Evolutionary conservation across 2,797 vertebrate genomes (phyloP), one percentile per base, ranked within the genome.

Genomic region (Ammospiza maritima): DNA sequence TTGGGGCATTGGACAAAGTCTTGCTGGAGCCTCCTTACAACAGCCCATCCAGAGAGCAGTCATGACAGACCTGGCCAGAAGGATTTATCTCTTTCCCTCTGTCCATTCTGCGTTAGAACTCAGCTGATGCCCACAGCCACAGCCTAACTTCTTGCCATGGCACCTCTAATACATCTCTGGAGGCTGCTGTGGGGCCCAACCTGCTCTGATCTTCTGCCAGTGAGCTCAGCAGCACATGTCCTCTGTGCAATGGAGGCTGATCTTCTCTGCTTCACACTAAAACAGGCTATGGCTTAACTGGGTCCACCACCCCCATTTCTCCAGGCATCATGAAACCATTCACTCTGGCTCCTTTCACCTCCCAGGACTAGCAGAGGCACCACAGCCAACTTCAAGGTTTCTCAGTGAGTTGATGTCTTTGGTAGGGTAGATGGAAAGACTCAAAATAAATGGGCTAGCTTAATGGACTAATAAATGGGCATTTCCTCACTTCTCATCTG

Each of bases 401-500:
- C 79, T 76, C 26, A 77, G 53, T 53, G 64, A 61, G 44, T 45
- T 65, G 65, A 57, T 88, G 48, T 51, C 48, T 76, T 90, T 66
- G 53, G 40, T 50, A 34, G 73, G 72, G 84, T 70, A 73, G 70
- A 82, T 82, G 18, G 36, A 79, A 94, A 64, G 36, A 90, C 36
- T 56, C 21, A 53, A 93, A 93, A 89, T 56, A 81, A 90, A 60
- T 6, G 18, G 77, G 29, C 71, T 82, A 56, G 48, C 71, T 89
- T 85, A 42, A 42, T 42, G 42, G 42, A 42, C 16, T 42, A 18
- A 18, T 18, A 82, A 72, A 66, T 4, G 36, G 58, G 56, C 44
- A 85, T 95, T 92, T 93, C 67, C 30, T 90, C 60, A 32, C 66
- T 86, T 93, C 48, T 93, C 45, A 77, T 90, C 74, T 90, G 78